Evolutionary conservation across 1,140 invertebrate genomes (phyloP).

Genomic region (Apis cerana): DNA sequence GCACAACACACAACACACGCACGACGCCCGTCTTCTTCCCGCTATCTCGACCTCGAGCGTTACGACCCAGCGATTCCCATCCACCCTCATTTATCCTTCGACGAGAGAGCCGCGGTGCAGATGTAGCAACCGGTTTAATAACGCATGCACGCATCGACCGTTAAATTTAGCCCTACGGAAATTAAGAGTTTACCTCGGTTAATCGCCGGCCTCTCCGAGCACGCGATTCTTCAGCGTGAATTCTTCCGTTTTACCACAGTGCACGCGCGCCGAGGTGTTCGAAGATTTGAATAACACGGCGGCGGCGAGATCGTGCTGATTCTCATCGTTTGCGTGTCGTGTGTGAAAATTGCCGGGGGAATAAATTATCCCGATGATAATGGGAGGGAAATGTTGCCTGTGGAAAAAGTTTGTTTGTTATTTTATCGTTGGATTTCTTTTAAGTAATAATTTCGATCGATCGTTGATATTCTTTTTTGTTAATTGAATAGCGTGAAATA

Average conservation of each 20-base stretch:
- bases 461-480: no score
- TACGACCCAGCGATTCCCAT: slow-evolving; percentile 47
- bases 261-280: neutral
- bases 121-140: slow-evolving; percentile 58
- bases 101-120: slow-evolving; percentile 60
- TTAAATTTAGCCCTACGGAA: slow-evolving; percentile 59
- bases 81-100: slow-evolving; percentile 76
- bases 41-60: slow-evolving; percentile 60
- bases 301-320: neutral
- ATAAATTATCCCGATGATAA: no score
- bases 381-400: no score
- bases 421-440: no score
- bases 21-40: slow-evolving; percentile 45
- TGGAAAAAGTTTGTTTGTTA: no score
- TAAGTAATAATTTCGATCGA: no score
- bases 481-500: no score
- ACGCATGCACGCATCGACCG: slow-evolving; percentile 65
- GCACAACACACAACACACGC: slow-evolving; percentile 56
- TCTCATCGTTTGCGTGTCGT: no score
- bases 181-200: slow-evolving; percentile 52
- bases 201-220: slow-evolving; percentile 7
- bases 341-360: neutral
- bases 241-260: slow-evolving; percentile 17
- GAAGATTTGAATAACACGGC: neutral
- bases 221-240: slow-evolving; percentile 29